A percentile compares a stretch with the other conserved stretches of the same genome.
Evolutionary conservation across 2,888 invertebrate species (phyloP).

Genomic region (Terebella lapidaria): DNA sequence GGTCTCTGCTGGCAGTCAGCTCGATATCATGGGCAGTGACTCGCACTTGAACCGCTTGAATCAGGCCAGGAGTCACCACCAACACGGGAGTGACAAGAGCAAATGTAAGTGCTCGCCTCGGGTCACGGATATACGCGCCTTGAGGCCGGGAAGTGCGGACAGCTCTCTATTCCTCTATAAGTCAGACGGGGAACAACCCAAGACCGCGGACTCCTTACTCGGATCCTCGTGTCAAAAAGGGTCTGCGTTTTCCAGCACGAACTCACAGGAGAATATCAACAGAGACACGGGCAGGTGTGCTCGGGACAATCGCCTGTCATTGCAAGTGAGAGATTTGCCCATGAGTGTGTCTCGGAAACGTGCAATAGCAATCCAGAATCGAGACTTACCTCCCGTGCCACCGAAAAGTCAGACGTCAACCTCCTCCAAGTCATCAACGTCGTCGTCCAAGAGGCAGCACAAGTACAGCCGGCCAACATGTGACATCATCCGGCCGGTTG

Average conservation of each 20-base stretch:
- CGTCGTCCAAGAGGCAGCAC: neutral
- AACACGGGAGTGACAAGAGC: constrained; percentile 1
- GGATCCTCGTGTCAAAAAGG: neutral
- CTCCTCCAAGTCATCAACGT: neutral
- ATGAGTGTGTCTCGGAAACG: neutral
- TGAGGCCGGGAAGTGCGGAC: constrained; percentile 1
- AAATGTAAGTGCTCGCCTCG: constrained; percentile 10
- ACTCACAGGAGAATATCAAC: too few relatives aligned
- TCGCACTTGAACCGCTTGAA: neutral
- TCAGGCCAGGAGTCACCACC: too few relatives aligned
- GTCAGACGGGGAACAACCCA: too few relatives aligned
- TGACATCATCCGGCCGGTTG: neutral
- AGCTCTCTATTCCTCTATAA: too few relatives aligned
- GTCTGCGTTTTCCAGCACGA: neutral
- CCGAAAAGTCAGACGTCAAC: neutral
- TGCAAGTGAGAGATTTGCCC: neutral
- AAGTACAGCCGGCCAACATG: neutral
- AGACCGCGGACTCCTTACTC: neutral
- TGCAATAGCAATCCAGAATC: neutral
- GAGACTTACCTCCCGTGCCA: neutral
- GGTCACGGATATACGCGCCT: constrained; percentile 13
- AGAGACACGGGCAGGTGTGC: neutral
- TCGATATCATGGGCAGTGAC: neutral
- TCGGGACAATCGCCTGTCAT: neutral
- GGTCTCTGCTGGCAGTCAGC: neutral